A percentile compares a stretch with the other conserved stretches of the same genome.
These are phyloP conservation scores for Heteropelma amictum DNA, from an alignment of 2,888 invertebrate species.

Conservation along the genomic window DNA sequence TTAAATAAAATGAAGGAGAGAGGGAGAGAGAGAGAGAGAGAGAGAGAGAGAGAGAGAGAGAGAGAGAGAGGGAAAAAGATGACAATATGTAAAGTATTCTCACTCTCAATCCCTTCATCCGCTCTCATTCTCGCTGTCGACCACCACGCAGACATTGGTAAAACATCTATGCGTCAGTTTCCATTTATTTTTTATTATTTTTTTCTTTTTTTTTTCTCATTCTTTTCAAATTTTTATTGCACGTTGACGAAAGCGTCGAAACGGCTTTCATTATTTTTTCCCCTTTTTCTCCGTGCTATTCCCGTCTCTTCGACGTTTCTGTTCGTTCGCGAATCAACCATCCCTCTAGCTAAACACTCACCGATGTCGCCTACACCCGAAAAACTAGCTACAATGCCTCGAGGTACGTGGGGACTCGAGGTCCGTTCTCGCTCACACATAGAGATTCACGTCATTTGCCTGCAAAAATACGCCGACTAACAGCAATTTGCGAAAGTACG, in stretches of 20 bases:
- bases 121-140: slow-evolving; percentile 7
- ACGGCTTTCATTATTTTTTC: slow-evolving; percentile 30
- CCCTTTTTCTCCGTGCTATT: slow-evolving; percentile 27
- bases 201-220: slow-evolving; percentile 18
- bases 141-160: slow-evolving; percentile 14
- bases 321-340: slow-evolving; percentile 54
- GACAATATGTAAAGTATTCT: slow-evolving; percentile 23
- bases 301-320: slow-evolving; percentile 28
- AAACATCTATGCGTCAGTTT: slow-evolving; percentile 18
- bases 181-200: slow-evolving; percentile 13
- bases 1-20: no score
- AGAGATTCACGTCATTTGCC: slow-evolving; percentile 67
- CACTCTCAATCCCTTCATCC: not conserved
- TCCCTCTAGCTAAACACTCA: slow-evolving; percentile 15
- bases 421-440: slow-evolving; percentile 20
- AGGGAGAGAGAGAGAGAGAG: slow-evolving; percentile 39
- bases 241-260: slow-evolving; percentile 59
- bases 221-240: slow-evolving; percentile 21
- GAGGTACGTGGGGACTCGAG: slow-evolving; percentile 6
- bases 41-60: slow-evolving; percentile 21
- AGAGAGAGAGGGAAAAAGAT: not conserved
- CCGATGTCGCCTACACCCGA: slow-evolving; percentile 45
- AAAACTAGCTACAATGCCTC: slow-evolving; percentile 37
- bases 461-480: slow-evolving; percentile 72
- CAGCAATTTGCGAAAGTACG: slow-evolving; percentile 69